phyloP scores from a whole-genome alignment of 2,113 vertebrate species.

The Nibea albiflora region DNA sequence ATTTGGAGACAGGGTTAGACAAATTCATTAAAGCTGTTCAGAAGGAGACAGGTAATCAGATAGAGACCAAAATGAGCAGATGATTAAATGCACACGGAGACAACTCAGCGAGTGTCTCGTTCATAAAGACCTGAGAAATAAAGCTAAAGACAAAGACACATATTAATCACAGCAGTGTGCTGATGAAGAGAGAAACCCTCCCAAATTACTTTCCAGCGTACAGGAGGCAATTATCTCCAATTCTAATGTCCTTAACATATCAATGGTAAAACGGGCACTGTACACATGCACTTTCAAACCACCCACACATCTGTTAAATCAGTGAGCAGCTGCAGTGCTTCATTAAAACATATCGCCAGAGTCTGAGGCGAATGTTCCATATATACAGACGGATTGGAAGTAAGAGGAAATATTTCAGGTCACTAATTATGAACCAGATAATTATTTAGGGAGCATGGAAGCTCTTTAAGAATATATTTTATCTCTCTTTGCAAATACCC shows the following conservation, averaged over 20 bases:
- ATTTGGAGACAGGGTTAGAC: conserved; percentile 10
- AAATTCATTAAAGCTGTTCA: conserved; percentile 13
- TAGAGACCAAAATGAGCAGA: conserved; percentile 23
- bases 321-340: conserved; percentile 58
- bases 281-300: neutral
- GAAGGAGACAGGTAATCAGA: conserved; percentile 31
- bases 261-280: conserved; percentile 5
- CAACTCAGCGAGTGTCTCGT: conserved; percentile 38
- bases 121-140: conserved; percentile 51
- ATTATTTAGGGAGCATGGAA: conserved; percentile 7
- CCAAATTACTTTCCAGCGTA: conserved; percentile 63
- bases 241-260: conserved; percentile 57
- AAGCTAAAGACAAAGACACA: conserved; percentile 48
- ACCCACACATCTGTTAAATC: conserved; percentile 57
- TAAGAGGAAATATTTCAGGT: conserved; percentile 30
- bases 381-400: conserved; percentile 35
- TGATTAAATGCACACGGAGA: conserved; percentile 50
- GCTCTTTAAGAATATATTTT: neutral
- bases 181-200: conserved; percentile 56
- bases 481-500: neutral
- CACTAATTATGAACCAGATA: conserved; percentile 14
- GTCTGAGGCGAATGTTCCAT: conserved; percentile 56
- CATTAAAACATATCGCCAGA: conserved; percentile 47
- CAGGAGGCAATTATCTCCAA: conserved; percentile 64
- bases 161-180: conserved; percentile 53